A percentile compares a stretch with the other conserved stretches of the same genome.
These are phyloP conservation scores for Sceloporus tristichus DNA, from an alignment of 2,113 vertebrate species.

Conservation along the genomic window DNA sequence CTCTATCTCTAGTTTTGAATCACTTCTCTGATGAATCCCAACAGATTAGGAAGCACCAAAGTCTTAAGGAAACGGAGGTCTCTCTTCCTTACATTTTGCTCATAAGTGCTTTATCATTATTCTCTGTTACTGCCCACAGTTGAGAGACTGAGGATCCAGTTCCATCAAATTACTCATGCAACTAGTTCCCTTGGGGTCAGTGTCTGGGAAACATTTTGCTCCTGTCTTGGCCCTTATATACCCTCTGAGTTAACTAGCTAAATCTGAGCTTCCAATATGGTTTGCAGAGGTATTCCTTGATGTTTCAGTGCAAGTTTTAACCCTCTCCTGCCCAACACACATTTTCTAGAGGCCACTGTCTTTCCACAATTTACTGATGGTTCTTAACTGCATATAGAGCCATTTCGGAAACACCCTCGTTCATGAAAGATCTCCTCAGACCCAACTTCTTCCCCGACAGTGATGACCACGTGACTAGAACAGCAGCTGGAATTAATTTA, in stretches of 20 bases:
- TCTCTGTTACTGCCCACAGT: conserved; percentile 22
- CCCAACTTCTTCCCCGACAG: not conserved
- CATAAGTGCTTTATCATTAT: not conserved
- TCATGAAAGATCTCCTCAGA: conserved; percentile 3
- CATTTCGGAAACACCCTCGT: conserved; percentile 14
- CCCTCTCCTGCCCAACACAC: not conserved
- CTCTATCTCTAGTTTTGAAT: not conserved
- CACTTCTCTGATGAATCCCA: conserved; percentile 13
- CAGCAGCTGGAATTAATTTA: conserved; percentile 43
- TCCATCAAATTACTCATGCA: conserved; percentile 35
- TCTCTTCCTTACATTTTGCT: conserved; percentile 29
- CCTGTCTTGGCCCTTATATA: conserved; percentile 27
- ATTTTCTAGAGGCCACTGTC: not conserved
- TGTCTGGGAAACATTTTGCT: conserved; percentile 21
- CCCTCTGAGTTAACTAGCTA: not conserved
- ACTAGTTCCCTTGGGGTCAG: not conserved
- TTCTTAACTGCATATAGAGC: not conserved
- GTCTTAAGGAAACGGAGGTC: not conserved
- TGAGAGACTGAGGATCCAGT: conserved; percentile 35
- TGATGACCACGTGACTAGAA: conserved; percentile 32
- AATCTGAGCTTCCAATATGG: conserved; percentile 39
- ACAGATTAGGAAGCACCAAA: not conserved
- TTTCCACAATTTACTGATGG: not conserved
- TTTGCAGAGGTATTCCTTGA: conserved; percentile 33
- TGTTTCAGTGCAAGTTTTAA: conserved; percentile 30